Evolutionary conservation across 2,113 vertebrate species (phyloP).

Genomic region (Artemisiospiza belli): DNA sequence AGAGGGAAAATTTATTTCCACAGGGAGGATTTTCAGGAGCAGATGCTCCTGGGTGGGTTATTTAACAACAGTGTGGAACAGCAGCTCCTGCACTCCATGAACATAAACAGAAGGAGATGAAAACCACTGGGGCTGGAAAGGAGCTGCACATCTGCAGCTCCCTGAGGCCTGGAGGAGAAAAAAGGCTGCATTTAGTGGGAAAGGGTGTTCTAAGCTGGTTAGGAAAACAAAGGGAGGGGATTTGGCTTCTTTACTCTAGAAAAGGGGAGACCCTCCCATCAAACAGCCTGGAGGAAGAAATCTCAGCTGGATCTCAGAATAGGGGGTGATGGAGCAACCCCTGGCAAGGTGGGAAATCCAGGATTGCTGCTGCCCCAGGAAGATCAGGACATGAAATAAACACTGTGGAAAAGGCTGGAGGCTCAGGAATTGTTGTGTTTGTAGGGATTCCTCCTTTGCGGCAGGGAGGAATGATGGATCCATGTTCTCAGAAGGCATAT

Average conservation of each 20-base stretch:
- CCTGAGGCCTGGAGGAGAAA: background rate
- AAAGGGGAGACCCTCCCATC: background rate
- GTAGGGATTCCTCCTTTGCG: no score
- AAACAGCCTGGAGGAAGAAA: background rate
- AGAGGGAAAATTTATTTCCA: background rate
- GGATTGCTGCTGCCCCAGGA: background rate
- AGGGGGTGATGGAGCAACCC: background rate
- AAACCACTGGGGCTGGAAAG: background rate
- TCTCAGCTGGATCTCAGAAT: background rate
- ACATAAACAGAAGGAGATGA: background rate
- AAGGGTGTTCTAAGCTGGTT: background rate
- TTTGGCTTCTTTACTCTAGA: background rate
- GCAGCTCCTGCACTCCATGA: background rate
- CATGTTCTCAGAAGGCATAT: no score
- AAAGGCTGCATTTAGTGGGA: background rate
- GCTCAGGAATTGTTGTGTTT: background rate
- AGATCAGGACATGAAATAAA: background rate
- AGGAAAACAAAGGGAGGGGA: background rate
- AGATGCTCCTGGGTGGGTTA: background rate
- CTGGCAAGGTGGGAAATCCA: background rate
- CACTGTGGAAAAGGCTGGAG: background rate
- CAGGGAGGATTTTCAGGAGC: background rate
- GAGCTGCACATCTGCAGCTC: slow-evolving; percentile 33
- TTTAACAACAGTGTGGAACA: background rate
- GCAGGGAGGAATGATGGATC: no score